Evolutionary conservation across 2,113 vertebrate genomes (phyloP).

Genomic region (Collichthys lucidus): DNA sequence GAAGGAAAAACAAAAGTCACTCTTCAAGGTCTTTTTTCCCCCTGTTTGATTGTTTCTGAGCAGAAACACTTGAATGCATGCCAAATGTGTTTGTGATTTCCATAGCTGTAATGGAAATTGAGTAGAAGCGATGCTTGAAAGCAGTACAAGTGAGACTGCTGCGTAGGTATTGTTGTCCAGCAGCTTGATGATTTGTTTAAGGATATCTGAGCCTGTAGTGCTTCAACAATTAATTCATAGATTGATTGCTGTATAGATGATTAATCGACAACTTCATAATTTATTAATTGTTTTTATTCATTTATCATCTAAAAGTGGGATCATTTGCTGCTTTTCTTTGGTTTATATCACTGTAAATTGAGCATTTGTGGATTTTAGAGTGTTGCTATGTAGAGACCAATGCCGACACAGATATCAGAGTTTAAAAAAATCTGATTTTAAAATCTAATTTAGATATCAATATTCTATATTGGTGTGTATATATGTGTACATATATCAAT

Average conservation of each 20-base stretch:
- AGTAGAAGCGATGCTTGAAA: slow-evolving; percentile 21
- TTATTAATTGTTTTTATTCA: background rate
- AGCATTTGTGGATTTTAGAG: too few species aligned
- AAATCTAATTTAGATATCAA: too few species aligned
- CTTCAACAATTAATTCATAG: background rate
- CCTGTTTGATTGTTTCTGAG: slow-evolving; percentile 35
- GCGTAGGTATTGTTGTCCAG: background rate
- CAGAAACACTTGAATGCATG: slow-evolving; percentile 29
- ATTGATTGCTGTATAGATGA: background rate
- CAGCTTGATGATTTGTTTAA: background rate
- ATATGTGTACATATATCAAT: too few species aligned
- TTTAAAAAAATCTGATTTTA: too few species aligned
- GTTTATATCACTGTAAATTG: too few species aligned
- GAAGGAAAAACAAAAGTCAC: background rate
- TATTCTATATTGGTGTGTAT: too few species aligned
- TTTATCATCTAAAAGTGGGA: background rate
- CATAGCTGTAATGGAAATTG: slow-evolving; percentile 19
- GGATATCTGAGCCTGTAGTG: background rate
- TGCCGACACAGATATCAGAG: too few species aligned
- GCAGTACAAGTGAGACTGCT: slow-evolving; percentile 25
- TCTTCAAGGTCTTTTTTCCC: background rate
- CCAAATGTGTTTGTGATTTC: slow-evolving; percentile 32
- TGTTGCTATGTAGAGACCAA: too few species aligned
- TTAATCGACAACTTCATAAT: background rate
- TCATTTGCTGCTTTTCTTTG: too few species aligned